Conservation (phyloP, 2,888 invertebrate species). For the Poecilus cupreus region DNA sequence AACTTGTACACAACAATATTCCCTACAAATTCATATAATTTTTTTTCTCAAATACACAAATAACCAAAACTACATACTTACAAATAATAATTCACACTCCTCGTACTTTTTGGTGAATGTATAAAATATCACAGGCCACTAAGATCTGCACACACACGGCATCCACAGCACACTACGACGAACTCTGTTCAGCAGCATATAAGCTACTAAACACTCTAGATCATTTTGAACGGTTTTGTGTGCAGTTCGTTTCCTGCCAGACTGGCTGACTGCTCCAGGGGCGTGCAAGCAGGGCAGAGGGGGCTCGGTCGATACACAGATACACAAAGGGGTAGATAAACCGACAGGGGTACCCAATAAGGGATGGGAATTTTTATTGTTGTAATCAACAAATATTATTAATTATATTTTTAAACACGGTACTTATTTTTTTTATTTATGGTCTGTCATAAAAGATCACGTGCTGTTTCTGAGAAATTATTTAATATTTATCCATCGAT, state of each 20-base stretch:
- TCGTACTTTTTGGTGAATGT: background rate
- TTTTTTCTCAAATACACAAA: too few relatives aligned
- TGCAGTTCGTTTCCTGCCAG: background rate
- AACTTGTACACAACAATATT: too few relatives aligned
- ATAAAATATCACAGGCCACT: background rate
- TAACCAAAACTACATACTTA: too few relatives aligned
- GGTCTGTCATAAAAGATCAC: background rate
- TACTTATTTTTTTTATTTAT: background rate
- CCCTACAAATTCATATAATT: too few relatives aligned
- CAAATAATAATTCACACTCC: too few relatives aligned
- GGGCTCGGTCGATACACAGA: background rate
- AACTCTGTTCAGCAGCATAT: background rate
- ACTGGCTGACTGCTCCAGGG: conserved; percentile 1
- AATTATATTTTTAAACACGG: background rate
- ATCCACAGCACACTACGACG: background rate
- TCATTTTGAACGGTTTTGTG: background rate
- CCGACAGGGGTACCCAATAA: too few relatives aligned
- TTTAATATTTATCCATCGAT: background rate
- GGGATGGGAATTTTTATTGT: too few relatives aligned
- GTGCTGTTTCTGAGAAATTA: background rate
- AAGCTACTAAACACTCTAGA: background rate
- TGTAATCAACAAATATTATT: too few relatives aligned
- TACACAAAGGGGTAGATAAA: too few relatives aligned
- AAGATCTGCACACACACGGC: background rate
- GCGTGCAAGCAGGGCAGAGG: conserved; percentile 10